Evolutionary conservation across 2,888 invertebrate species (phyloP).

Genomic region (Epirrhoe tristata): DNA sequence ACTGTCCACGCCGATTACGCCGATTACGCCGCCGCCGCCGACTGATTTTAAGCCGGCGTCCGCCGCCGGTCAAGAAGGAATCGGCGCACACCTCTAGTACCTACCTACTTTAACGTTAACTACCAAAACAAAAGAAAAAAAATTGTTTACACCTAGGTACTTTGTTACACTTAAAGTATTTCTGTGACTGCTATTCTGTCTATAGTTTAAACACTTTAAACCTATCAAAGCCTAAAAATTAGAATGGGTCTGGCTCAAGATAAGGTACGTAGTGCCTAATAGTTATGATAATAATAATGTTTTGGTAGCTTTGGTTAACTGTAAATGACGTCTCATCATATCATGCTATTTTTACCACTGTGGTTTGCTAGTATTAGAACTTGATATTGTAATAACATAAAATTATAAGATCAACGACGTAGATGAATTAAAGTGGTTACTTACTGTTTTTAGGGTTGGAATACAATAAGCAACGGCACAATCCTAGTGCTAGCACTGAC

Average conservation of each 20-base stretch:
- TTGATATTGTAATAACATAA: neutral
- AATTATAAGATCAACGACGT: neutral
- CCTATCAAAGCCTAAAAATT: too few relatives aligned
- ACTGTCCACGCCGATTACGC: too few relatives aligned
- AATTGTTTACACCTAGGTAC: too few relatives aligned
- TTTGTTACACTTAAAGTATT: too few relatives aligned
- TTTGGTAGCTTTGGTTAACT: neutral
- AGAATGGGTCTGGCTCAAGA: neutral
- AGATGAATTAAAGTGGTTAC: neutral
- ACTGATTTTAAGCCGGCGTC: too few relatives aligned
- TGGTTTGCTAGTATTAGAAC: neutral
- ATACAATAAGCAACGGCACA: conserved; percentile 58
- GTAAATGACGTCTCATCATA: neutral
- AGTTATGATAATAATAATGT: neutral
- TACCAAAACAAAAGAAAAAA: too few relatives aligned
- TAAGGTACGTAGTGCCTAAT: neutral
- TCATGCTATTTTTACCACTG: neutral
- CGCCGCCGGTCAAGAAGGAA: too few relatives aligned
- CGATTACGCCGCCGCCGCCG: too few relatives aligned
- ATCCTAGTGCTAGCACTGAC: conserved; percentile 61
- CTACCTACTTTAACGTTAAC: too few relatives aligned
- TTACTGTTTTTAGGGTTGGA: conserved; percentile 58
- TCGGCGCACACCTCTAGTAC: too few relatives aligned
- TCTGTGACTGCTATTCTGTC: too few relatives aligned
- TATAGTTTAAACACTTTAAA: too few relatives aligned